Evolutionary conservation across 2,797 vertebrate genomes (phyloP).

Genomic region (Choloepus didactylus): DNA sequence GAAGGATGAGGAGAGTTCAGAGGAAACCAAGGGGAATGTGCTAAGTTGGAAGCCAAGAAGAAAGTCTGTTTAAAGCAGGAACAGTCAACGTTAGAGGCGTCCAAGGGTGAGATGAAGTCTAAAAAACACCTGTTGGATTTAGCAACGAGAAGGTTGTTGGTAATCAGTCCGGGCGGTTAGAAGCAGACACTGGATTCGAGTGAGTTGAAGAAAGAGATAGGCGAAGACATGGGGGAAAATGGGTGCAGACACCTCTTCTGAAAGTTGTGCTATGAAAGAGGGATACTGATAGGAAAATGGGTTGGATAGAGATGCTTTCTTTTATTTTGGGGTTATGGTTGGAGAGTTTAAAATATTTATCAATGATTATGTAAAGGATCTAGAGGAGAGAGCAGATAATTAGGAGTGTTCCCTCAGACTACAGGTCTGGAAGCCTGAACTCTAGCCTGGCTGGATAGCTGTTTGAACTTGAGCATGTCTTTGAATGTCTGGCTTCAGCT

Average conservation of each 20-base stretch:
- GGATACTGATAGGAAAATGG: background rate
- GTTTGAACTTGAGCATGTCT: background rate
- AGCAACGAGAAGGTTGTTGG: background rate
- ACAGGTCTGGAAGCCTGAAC: background rate
- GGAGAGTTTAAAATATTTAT: too few relatives aligned
- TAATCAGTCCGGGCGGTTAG: background rate
- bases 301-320: background rate
- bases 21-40: background rate
- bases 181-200: too few relatives aligned
- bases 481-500: background rate
- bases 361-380: background rate
- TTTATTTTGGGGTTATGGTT: background rate
- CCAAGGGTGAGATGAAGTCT: background rate
- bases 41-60: background rate
- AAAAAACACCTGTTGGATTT: fast-evolving
- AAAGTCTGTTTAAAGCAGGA: background rate
- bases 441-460: background rate
- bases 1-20: too few relatives aligned
- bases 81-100: background rate
- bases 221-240: fast-evolving
- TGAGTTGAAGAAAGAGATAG: background rate
- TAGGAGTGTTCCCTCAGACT: background rate
- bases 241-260: background rate
- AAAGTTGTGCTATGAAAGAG: background rate
- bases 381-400: background rate